Percentiles rank a stretch among this genome's conserved stretches.
phyloP scores from a whole-genome alignment of 1,140 invertebrate species.

The Thaumatotibia leucotreta region DNA sequence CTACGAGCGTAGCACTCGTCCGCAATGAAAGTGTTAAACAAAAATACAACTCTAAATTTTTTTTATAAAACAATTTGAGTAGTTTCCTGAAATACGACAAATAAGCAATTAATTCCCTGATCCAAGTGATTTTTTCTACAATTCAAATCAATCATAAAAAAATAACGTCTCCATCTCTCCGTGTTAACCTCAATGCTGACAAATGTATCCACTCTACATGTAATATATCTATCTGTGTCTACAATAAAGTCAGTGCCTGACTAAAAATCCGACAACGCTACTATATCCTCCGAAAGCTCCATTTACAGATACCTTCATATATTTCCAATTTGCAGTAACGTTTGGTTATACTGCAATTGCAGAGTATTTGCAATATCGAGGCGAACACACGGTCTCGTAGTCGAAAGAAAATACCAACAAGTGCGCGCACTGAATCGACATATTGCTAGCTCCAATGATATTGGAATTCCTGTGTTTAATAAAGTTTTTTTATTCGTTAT shows the following conservation, averaged over 20 bases:
- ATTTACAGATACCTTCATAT: constrained; percentile 3
- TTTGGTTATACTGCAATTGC: constrained; percentile 23
- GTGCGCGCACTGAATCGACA: constrained; percentile 45
- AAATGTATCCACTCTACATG: too few species aligned
- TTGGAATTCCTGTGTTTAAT: constrained; percentile 49
- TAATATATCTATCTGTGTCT: too few species aligned
- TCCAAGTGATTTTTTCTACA: too few species aligned
- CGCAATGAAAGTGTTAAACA: too few species aligned
- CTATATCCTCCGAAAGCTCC: neutral
- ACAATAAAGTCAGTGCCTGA: neutral
- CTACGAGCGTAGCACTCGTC: too few species aligned
- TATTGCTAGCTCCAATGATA: constrained; percentile 52
- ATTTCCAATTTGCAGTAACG: constrained; percentile 12
- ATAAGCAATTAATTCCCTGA: too few species aligned
- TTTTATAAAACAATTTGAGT: too few species aligned
- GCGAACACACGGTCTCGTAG: constrained; percentile 39
- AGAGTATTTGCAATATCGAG: constrained; percentile 57
- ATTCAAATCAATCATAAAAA: too few species aligned
- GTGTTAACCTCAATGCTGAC: too few species aligned
- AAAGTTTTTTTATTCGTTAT: constrained; percentile 19
- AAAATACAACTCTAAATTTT: too few species aligned
- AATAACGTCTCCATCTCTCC: too few species aligned
- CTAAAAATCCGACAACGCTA: neutral
- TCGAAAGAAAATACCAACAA: constrained; percentile 53
- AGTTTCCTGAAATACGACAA: too few species aligned